Base-by-base conservation (phyloP, 2,113 vertebrate genomes). In the Uropsilus gracilis region DNA sequence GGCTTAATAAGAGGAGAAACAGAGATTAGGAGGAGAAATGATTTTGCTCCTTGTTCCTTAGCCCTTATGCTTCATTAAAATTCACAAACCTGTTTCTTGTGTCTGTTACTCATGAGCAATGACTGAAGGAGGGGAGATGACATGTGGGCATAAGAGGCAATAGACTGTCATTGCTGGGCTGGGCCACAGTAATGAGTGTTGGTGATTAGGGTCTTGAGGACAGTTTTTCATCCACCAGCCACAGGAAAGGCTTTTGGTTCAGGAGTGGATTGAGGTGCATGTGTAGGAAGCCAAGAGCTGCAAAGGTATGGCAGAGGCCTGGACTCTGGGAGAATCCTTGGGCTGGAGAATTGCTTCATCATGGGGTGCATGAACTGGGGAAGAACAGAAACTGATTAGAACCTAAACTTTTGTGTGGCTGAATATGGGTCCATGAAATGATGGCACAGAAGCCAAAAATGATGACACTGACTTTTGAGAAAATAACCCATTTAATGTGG, bases 51-150 rank as follows among this genome's bases (percentile, higher is more conserved):
- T 53, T 9, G 28, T 71, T 82, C 53, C 12, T 77, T 89, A 39
- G 44, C 55, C 63, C 28, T 11, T 14, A 30, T 22, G 6, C 72
- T 63, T 28, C 39, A 94, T 93, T 90, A 94, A 96, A 96, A 66
- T 34, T 46, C n/a, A 37, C 57, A 93, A 22, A 89, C 83, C 20
- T 46, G 44, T 24, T 89, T 92, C 75, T 68, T 53, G 73, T 95
- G 94, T 86, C 57, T 66, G 39, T 94, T 57, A 59, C 10, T 95
- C 68, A 57, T 48, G 11, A 93, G 42, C 53, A 95, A 61, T 6
- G 8, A 68, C 10, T 37, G 44, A 84, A 55, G 61, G 71, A 26
- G 9, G 44, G 37, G 3, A 17, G 55, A 16, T 64, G n/a, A 78
- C 28, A 86, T 44, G 26, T 16, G 24, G 63, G 26, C 8, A 22